Conservation (phyloP, 1,140 invertebrate genomes). For the Ctenoplectra terminalis region DNA sequence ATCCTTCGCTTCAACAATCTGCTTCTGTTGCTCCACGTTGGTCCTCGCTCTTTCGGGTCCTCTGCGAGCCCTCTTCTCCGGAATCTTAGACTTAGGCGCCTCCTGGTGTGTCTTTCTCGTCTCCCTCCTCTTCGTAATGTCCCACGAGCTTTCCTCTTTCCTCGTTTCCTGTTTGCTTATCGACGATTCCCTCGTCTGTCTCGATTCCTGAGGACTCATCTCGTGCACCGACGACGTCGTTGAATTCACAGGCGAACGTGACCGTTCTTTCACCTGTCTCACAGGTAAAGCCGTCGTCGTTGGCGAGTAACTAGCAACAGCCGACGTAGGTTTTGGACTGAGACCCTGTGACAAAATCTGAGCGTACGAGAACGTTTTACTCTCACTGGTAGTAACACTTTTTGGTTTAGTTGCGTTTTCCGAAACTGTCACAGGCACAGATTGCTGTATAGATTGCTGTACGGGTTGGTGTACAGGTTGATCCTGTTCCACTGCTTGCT, state of each 20-base stretch:
- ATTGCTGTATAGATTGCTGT: neutral
- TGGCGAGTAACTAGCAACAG: neutral
- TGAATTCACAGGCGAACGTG: constrained; percentile 50
- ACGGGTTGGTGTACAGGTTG: neutral
- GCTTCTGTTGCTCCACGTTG: neutral
- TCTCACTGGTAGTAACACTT: constrained; percentile 32
- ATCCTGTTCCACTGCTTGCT: neutral
- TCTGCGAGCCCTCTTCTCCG: constrained; percentile 43
- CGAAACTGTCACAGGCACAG: neutral
- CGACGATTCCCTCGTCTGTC: constrained; percentile 12
- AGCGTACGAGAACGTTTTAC: constrained; percentile 86
- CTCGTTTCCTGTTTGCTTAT: no score
- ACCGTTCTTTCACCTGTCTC: constrained; percentile 51
- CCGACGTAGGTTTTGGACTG: constrained; percentile 62
- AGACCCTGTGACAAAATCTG: constrained; percentile 89
- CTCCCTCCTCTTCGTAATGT: constrained; percentile 70
- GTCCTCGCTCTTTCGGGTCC: neutral
- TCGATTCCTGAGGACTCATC: constrained; percentile 34
- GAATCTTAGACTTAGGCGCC: neutral
- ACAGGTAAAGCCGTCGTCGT: no score
- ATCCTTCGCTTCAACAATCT: constrained; percentile 8
- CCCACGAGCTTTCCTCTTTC: constrained; percentile 67
- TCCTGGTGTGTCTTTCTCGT: constrained; percentile 59
- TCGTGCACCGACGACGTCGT: constrained; percentile 26
- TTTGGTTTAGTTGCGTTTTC: neutral